Conservation (phyloP, 2,888 invertebrate genomes). For the Unio pictorum region DNA sequence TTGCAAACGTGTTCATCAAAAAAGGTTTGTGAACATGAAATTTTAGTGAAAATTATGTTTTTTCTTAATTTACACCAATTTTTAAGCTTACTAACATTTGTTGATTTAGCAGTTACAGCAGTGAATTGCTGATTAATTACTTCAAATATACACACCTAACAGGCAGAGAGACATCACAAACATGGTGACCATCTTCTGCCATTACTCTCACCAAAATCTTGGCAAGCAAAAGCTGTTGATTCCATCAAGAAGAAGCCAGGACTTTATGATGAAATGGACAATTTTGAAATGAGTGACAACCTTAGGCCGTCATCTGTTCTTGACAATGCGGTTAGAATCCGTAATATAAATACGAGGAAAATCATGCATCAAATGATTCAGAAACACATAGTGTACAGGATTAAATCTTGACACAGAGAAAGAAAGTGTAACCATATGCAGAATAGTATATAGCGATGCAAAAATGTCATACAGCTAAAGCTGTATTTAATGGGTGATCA, state of each 20-base stretch:
- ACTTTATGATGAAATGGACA: slow-evolving; percentile 28
- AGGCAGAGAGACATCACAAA: slow-evolving; percentile 27
- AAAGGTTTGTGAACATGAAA: too few relatives aligned
- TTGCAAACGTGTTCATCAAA: too few relatives aligned
- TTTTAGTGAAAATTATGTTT: too few relatives aligned
- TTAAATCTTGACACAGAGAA: too few relatives aligned
- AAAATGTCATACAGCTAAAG: too few relatives aligned
- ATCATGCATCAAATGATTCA: too few relatives aligned
- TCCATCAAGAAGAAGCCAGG: slow-evolving; percentile 8
- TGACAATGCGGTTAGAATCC: slow-evolving; percentile 24
- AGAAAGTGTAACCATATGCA: too few relatives aligned
- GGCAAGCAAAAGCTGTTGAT: neutral
- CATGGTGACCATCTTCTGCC: slow-evolving; percentile 39
- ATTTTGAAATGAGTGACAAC: slow-evolving; percentile 36
- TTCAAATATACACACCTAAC: neutral
- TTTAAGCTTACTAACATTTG: neutral
- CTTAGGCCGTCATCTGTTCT: slow-evolving; percentile 28
- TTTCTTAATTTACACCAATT: neutral
- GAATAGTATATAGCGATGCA: too few relatives aligned
- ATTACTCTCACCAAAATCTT: slow-evolving; percentile 27
- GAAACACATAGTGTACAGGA: too few relatives aligned
- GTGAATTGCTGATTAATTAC: neutral
- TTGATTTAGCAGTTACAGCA: neutral
- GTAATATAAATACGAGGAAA: too few relatives aligned
- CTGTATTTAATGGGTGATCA: too few relatives aligned